phyloP scores from a whole-genome alignment of 2,113 vertebrate genomes.

The Anseranas semipalmata region DNA sequence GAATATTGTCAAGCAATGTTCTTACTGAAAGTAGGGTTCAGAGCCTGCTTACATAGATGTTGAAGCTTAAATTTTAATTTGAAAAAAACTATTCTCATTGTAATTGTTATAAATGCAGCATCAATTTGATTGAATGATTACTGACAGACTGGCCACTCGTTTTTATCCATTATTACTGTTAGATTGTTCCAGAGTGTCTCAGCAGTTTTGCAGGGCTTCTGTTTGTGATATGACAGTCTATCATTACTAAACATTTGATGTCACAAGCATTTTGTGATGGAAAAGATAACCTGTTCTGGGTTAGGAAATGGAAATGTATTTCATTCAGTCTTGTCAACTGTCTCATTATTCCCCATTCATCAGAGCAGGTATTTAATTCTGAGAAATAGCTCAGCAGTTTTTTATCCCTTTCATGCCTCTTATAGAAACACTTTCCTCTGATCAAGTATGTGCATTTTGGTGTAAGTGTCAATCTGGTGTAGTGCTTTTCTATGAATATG shows the following conservation, averaged over 20 bases:
- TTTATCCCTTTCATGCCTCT: not conserved
- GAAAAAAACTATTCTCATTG: not conserved
- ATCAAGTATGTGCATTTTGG: not conserved
- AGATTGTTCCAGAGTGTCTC: not conserved
- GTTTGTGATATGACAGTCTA: not conserved
- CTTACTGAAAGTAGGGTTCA: not conserved
- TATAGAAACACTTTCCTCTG: not conserved
- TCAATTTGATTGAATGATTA: not conserved
- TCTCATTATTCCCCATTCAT: constrained; percentile 34
- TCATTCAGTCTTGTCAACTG: not conserved
- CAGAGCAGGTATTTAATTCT: constrained; percentile 49
- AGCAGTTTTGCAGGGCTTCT: not conserved
- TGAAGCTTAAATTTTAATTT: not conserved
- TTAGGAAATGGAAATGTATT: constrained; percentile 13
- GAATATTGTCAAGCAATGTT: not conserved
- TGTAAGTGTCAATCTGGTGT: not conserved
- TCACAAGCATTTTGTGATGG: not conserved
- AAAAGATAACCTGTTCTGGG: not conserved
- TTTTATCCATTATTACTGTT: not conserved
- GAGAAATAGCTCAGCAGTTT: not conserved
- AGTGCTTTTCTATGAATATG: not conserved
- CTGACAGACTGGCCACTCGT: not conserved
- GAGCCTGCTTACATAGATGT: not conserved
- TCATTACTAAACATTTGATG: constrained; percentile 17
- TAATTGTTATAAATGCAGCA: not conserved